These are phyloP conservation scores for Sylvia borin DNA, from an alignment of 2,797 vertebrate genomes.

Conservation along the genomic window DNA sequence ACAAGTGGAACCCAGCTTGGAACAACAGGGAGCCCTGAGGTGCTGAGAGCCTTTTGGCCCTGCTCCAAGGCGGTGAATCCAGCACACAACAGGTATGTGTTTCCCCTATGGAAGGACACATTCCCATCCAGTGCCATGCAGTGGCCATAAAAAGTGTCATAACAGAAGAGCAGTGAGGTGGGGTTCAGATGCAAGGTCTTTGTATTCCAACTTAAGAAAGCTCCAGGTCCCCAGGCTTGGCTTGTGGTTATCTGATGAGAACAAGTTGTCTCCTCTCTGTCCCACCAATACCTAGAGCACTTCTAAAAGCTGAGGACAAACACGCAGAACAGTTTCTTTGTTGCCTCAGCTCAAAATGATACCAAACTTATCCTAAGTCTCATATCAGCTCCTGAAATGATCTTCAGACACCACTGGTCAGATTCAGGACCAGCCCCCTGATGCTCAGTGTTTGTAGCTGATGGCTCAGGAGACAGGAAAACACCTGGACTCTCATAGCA, in stretches of 20 bases:
- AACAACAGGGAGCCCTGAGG: background rate
- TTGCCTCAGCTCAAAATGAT: background rate
- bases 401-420: background rate
- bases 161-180: background rate
- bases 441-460: background rate
- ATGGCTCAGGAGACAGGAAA: background rate
- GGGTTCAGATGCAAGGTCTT: background rate
- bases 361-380: background rate
- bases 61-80: background rate
- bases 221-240: background rate
- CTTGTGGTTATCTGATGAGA: background rate
- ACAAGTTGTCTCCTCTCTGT: background rate
- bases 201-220: background rate
- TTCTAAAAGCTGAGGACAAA: background rate
- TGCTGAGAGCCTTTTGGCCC: background rate
- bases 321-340: background rate
- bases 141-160: background rate
- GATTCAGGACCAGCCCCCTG: background rate
- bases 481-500: background rate
- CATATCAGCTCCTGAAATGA: background rate
- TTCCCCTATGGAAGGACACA: background rate
- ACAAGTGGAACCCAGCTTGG: background rate
- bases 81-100: background rate
- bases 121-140: fast-evolving
- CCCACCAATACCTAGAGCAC: background rate